A percentile compares a stretch with the other conserved stretches of the same genome.
These are phyloP conservation scores for Samia ricini DNA, from an alignment of 1,140 invertebrate species.

Conservation along the genomic window DNA sequence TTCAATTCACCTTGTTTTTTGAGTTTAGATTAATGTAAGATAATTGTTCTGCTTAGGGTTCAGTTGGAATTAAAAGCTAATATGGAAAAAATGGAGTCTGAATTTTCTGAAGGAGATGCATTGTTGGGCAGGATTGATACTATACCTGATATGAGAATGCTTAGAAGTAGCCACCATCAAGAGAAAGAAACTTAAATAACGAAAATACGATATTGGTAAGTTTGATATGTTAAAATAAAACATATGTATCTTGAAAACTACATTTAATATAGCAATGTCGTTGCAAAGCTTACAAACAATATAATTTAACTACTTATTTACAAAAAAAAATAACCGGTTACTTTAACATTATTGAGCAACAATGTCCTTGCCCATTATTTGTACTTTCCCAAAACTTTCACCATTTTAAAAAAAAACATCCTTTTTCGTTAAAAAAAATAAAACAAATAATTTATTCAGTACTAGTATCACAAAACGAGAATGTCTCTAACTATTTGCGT, in stretches of 20 bases:
- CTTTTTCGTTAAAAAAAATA: constrained; percentile 17
- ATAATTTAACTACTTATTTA: constrained; percentile 50
- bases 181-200: not conserved
- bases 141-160: constrained; percentile 42
- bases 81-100: constrained; percentile 4
- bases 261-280: constrained; percentile 17
- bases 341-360: constrained; percentile 40
- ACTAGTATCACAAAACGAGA: constrained; percentile 41
- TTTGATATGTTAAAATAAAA: constrained; percentile 13
- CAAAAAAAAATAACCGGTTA: constrained; percentile 35
- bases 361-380: constrained; percentile 32
- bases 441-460: constrained; percentile 61
- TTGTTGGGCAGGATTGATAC: constrained; percentile 32
- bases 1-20: not conserved
- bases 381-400: constrained; percentile 48
- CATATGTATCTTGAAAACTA: constrained; percentile 6
- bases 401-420: constrained; percentile 39
- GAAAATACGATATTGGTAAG: not conserved
- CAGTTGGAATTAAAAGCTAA: constrained; percentile 19
- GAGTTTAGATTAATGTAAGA: not conserved
- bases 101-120: constrained; percentile 17
- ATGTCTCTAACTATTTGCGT: not conserved
- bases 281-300: constrained; percentile 19
- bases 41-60: constrained; percentile 19
- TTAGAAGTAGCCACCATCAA: constrained; percentile 36